Conservation (phyloP, 2,888 invertebrate species). For the Steinernema carpocapsae region DNA sequence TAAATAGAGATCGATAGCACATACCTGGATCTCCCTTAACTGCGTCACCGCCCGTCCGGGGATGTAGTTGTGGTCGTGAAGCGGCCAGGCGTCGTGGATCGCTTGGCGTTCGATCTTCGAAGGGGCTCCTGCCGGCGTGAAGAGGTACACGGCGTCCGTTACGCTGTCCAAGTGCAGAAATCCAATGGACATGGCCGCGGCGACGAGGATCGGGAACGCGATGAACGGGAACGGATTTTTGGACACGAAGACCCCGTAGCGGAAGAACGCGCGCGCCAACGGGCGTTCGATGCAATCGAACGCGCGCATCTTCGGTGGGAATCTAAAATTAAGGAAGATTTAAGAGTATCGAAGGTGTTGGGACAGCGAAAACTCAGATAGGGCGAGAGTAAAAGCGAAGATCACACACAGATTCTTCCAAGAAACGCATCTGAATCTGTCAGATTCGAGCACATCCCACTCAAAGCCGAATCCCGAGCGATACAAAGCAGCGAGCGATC, state of each 20-base stretch:
- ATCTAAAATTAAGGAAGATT: background rate
- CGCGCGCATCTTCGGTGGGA: conserved; percentile 39
- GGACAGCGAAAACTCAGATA: too few relatives aligned
- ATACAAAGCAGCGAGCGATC: too few relatives aligned
- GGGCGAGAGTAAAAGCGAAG: too few relatives aligned
- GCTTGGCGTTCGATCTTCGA: conserved; percentile 63
- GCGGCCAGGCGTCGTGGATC: conserved; percentile 68
- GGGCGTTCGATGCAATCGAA: conserved; percentile 66
- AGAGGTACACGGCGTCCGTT: conserved; percentile 66
- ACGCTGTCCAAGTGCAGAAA: conserved; percentile 63
- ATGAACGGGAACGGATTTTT: conserved; percentile 65
- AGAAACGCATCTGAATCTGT: too few relatives aligned
- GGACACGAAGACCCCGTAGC: conserved; percentile 61
- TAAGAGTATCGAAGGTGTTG: too few relatives aligned
- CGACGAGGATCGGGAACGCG: conserved; percentile 64
- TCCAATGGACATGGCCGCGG: conserved; percentile 58
- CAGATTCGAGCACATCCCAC: too few relatives aligned
- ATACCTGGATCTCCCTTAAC: conserved; percentile 66
- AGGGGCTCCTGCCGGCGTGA: conserved; percentile 63
- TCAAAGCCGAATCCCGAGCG: too few relatives aligned
- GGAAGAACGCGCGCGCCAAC: conserved; percentile 58
- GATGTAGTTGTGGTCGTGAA: conserved; percentile 66
- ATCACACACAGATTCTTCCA: too few relatives aligned
- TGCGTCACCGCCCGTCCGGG: conserved; percentile 69
- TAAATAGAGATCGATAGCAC: background rate